Evolutionary conservation across 2,888 invertebrate species (phyloP).

Genomic region (Lochmaea crataegi): DNA sequence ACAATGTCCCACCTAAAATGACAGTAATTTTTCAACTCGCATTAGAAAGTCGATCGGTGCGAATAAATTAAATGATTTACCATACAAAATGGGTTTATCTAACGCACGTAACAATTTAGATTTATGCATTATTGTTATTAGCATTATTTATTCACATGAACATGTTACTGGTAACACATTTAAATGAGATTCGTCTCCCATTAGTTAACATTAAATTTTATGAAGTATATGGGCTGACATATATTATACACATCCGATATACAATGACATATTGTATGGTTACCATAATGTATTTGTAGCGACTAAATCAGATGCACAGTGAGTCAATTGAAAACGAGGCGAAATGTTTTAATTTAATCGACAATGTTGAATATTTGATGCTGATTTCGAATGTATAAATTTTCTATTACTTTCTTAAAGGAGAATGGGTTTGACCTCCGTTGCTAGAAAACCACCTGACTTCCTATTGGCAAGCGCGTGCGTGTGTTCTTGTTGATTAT

Average conservation of each 20-base stretch:
- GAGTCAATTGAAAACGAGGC: background rate
- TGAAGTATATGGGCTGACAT: slow-evolving; percentile 14
- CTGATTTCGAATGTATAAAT: no score
- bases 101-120: slow-evolving; percentile 21
- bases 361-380: no score
- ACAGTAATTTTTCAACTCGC: no score
- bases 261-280: background rate
- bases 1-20: slow-evolving; percentile 3
- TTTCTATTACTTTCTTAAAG: no score
- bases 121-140: slow-evolving; percentile 33
- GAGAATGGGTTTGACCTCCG: no score
- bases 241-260: slow-evolving; percentile 3
- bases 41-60: slow-evolving; percentile 12
- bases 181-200: slow-evolving; percentile 27
- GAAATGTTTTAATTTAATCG: background rate
- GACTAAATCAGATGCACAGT: background rate
- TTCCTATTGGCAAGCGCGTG: no score
- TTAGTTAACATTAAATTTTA: slow-evolving; percentile 31
- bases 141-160: slow-evolving; percentile 22
- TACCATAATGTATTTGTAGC: background rate
- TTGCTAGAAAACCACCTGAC: no score
- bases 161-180: slow-evolving; percentile 26
- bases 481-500: no score
- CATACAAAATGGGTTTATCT: slow-evolving; percentile 22
- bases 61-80: slow-evolving; percentile 27